These are phyloP conservation scores for Callyntrura guangdongensis DNA, from an alignment of 2,888 invertebrate species.

Conservation along the genomic window DNA sequence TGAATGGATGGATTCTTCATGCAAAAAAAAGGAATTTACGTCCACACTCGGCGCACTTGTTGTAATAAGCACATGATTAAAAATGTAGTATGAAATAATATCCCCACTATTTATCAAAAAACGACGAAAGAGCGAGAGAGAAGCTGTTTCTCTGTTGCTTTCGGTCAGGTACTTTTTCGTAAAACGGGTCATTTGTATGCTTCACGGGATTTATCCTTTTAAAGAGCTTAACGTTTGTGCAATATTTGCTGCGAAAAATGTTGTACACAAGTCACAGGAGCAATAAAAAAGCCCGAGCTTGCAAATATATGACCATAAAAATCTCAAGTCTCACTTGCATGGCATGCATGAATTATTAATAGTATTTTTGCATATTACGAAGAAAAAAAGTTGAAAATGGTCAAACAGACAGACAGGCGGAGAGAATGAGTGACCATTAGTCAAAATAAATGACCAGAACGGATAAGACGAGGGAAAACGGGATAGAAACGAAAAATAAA, in stretches of 20 bases:
- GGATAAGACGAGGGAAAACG: slow-evolving; percentile 4
- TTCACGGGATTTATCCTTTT: background rate
- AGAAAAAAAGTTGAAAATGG: slow-evolving; percentile 49
- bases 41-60: too few relatives aligned
- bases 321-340: slow-evolving; percentile 1
- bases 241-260: slow-evolving; percentile 38
- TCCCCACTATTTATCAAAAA: slow-evolving; percentile 42
- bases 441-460: slow-evolving; percentile 64
- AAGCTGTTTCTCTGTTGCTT: slow-evolving; percentile 18
- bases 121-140: background rate
- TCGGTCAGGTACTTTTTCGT: background rate
- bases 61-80: slow-evolving; percentile 20
- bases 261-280: too few relatives aligned
- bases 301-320: slow-evolving; percentile 49
- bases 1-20: slow-evolving; percentile 10
- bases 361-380: slow-evolving; percentile 27
- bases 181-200: slow-evolving; percentile 67
- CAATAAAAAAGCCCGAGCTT: background rate
- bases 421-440: slow-evolving; percentile 63
- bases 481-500: background rate
- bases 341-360: slow-evolving; percentile 24
- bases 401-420: slow-evolving; percentile 51
- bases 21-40: slow-evolving; percentile 16
- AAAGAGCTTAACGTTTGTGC: slow-evolving; percentile 13
- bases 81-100: slow-evolving; percentile 31